A percentile compares a stretch with the other conserved stretches of the same genome.
These are phyloP conservation scores for Lutraria rhynchaena DNA, from an alignment of 1,140 invertebrate species.

Conservation along the genomic window DNA sequence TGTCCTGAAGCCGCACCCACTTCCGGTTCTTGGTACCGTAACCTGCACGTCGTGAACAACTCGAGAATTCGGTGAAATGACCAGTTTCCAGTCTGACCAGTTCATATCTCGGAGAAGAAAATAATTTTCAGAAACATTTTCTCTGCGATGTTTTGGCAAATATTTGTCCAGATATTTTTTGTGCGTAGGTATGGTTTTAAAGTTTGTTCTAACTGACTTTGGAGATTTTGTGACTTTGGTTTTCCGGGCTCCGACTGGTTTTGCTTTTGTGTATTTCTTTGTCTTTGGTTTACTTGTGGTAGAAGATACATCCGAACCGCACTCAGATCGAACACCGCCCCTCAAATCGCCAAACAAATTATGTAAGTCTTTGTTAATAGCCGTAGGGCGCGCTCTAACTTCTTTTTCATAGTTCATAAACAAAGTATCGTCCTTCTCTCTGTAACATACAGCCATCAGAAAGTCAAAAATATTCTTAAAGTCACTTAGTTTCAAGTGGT, in stretches of 20 bases:
- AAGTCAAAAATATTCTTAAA: slow-evolving; percentile 65
- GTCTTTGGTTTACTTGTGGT: neutral
- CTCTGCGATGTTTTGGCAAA: slow-evolving; percentile 35
- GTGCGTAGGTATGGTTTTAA: neutral
- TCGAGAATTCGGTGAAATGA: neutral
- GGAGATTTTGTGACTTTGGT: neutral
- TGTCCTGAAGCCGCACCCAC: neutral
- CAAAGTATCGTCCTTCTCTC: slow-evolving; percentile 60
- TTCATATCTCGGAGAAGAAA: slow-evolving; percentile 43
- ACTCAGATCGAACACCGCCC: neutral
- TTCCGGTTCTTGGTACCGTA: neutral
- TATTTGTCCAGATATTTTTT: slow-evolving; percentile 19
- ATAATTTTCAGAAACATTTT: slow-evolving; percentile 49
- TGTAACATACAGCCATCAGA: slow-evolving; percentile 67
- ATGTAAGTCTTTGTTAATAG: slow-evolving; percentile 48
- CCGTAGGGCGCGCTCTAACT: slow-evolving; percentile 16
- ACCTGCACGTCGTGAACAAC: neutral
- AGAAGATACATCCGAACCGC: neutral
- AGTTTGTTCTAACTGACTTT: neutral
- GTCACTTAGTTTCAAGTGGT: slow-evolving; percentile 58
- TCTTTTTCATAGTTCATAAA: slow-evolving; percentile 58
- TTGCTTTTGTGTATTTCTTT: neutral
- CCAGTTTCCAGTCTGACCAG: slow-evolving; percentile 38
- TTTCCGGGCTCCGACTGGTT: neutral
- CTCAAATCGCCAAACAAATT: slow-evolving; percentile 43